A percentile compares a stretch with the other conserved stretches of the same genome.
Conservation (phyloP, 2,888 invertebrate genomes). For the Lypha dubia region DNA sequence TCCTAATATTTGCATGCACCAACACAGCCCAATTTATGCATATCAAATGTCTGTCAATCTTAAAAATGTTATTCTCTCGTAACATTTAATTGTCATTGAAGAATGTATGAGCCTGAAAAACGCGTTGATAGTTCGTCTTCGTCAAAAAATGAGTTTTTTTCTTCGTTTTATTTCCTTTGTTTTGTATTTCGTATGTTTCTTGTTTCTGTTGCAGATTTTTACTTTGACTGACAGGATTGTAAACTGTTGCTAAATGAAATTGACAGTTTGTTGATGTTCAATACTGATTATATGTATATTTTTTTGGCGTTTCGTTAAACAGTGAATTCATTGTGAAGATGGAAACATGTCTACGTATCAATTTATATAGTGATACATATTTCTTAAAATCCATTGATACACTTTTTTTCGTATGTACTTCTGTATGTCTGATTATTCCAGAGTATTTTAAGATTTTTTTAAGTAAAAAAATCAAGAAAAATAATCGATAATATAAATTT, state of each 20-base stretch:
- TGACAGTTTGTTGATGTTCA: slow-evolving; percentile 69
- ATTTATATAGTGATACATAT: neutral
- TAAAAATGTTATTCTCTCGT: slow-evolving; percentile 63
- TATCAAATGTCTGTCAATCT: slow-evolving; percentile 59
- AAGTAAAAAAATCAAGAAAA: too few species aligned
- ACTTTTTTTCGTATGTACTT: too few species aligned
- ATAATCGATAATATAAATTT: too few species aligned
- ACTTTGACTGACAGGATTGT: slow-evolving; percentile 65
- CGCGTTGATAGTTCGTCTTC: slow-evolving; percentile 75
- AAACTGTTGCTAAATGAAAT: slow-evolving; percentile 69
- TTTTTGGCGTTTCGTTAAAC: slow-evolving; percentile 38
- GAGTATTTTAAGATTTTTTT: too few species aligned
- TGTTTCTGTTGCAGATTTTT: slow-evolving; percentile 35
- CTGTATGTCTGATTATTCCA: too few species aligned
- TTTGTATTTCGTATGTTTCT: slow-evolving; percentile 19
- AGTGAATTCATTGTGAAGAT: too few species aligned
- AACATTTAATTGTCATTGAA: slow-evolving; percentile 73
- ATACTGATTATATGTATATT: slow-evolving; percentile 18
- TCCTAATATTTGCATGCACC: neutral
- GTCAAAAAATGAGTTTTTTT: slow-evolving; percentile 71
- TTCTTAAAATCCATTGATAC: too few species aligned
- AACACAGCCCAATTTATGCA: slow-evolving; percentile 32
- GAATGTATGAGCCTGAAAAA: slow-evolving; percentile 70
- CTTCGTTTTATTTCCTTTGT: slow-evolving; percentile 24
- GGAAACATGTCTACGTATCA: slow-evolving; percentile 57